Conservation (phyloP, 2,888 invertebrate species). For the Ceratothoa steindachneri region DNA sequence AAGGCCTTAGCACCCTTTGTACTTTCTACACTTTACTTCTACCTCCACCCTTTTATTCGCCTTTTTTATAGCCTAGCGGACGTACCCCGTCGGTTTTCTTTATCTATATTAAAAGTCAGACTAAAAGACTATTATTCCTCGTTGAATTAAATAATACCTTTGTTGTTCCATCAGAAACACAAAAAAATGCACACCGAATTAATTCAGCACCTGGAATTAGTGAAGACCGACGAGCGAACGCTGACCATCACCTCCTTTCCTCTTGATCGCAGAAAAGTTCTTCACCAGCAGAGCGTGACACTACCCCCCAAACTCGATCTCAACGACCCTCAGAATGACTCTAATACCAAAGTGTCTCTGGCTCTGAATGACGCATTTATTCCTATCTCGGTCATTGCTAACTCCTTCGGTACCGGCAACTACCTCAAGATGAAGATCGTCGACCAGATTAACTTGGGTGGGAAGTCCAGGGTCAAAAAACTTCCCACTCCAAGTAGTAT, state of each 20-base stretch:
- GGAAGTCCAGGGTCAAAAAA: neutral
- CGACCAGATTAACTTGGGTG: neutral
- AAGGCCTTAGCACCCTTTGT: too few relatives aligned
- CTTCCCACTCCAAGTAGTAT: neutral
- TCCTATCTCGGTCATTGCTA: neutral
- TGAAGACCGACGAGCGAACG: neutral
- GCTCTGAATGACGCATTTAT: neutral
- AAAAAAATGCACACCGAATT: neutral
- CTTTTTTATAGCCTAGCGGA: too few relatives aligned
- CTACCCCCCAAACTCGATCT: neutral
- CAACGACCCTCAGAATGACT: neutral
- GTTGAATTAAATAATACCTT: too few relatives aligned
- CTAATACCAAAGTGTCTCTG: neutral
- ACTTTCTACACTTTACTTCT: too few relatives aligned
- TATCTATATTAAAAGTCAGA: too few relatives aligned
- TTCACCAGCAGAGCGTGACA: neutral
- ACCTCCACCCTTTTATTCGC: too few relatives aligned
- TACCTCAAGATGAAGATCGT: conserved; percentile 4
- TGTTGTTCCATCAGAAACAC: conserved; percentile 4
- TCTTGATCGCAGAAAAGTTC: neutral
- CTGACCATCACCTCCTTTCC: conserved; percentile 1
- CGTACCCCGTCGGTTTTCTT: too few relatives aligned
- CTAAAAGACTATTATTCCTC: too few relatives aligned
- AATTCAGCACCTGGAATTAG: conserved; percentile 3
- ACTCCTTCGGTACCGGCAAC: neutral